Percentiles rank a stretch among this genome's conserved stretches.
Evolutionary conservation across 2,797 vertebrate species (phyloP).

Genomic region (Gymnopithys bicolor): DNA sequence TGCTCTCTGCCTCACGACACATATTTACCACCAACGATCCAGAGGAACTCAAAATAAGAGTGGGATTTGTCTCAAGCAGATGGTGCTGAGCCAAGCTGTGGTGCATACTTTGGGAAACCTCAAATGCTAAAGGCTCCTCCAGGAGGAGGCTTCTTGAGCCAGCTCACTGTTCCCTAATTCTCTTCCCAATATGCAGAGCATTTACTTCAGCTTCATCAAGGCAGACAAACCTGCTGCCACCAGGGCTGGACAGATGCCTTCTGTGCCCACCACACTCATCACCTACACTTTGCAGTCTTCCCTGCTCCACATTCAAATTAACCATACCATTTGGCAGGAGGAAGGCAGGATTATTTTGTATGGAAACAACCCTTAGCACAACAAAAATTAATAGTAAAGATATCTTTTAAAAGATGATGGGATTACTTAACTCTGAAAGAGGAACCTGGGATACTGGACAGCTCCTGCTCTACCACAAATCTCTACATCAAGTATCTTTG

Average conservation of each 20-base stretch:
- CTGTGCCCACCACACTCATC: rapidly evolving
- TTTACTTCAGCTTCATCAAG: not conserved
- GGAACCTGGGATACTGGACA: not conserved
- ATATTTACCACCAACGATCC: not conserved
- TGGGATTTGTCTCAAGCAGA: not conserved
- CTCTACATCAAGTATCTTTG: not conserved
- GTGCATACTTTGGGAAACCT: not conserved
- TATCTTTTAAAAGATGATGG: not conserved
- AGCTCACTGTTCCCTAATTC: not conserved
- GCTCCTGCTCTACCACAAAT: not conserved
- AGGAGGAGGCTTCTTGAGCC: not conserved
- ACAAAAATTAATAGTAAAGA: not conserved
- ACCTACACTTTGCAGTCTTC: not conserved
- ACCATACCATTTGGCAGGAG: not conserved
- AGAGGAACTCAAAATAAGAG: not conserved
- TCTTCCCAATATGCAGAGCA: not conserved
- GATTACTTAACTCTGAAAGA: not conserved
- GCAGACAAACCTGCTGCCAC: not conserved
- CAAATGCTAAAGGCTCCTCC: not conserved
- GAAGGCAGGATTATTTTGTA: not conserved
- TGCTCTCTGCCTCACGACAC: not conserved
- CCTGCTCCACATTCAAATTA: not conserved
- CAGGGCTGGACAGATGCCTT: not conserved
- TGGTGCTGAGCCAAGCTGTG: not conserved
- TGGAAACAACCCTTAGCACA: not conserved